A percentile compares a stretch with the other conserved stretches of the same genome.
Evolutionary conservation across 2,888 invertebrate species (phyloP).

Genomic region (Formica aserva): DNA sequence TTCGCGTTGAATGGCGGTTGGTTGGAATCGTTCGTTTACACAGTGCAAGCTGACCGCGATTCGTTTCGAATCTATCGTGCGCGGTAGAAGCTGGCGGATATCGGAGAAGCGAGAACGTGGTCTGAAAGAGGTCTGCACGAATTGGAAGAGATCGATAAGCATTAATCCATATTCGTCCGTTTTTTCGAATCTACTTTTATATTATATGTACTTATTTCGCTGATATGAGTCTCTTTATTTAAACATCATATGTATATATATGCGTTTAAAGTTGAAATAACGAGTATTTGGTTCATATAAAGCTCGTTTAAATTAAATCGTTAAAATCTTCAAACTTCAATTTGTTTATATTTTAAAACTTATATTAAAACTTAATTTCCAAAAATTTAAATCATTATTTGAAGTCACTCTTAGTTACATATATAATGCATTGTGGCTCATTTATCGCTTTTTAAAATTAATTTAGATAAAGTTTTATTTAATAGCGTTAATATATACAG

Average conservation of each 20-base stretch:
- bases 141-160: conserved; percentile 39
- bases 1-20: conserved; percentile 33
- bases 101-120: conserved; percentile 32
- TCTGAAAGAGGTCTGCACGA: conserved; percentile 9
- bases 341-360: background rate
- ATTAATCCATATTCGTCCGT: conserved; percentile 29
- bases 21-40: conserved; percentile 46
- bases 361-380: background rate
- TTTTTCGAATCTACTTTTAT: background rate
- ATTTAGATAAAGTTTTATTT: background rate
- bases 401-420: background rate
- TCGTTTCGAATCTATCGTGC: conserved; percentile 45
- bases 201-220: background rate
- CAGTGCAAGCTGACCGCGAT: conserved; percentile 37
- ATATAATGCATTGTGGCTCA: background rate
- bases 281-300: background rate
- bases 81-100: conserved; percentile 14
- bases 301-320: background rate
- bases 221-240: too few species aligned
- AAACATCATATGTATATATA: too few species aligned
- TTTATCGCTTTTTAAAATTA: background rate
- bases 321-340: background rate
- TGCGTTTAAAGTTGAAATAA: background rate
- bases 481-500: background rate
- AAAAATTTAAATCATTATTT: background rate